Evolutionary conservation across 2,113 vertebrate genomes (phyloP).

Genomic region (Ammodytes dubius): DNA sequence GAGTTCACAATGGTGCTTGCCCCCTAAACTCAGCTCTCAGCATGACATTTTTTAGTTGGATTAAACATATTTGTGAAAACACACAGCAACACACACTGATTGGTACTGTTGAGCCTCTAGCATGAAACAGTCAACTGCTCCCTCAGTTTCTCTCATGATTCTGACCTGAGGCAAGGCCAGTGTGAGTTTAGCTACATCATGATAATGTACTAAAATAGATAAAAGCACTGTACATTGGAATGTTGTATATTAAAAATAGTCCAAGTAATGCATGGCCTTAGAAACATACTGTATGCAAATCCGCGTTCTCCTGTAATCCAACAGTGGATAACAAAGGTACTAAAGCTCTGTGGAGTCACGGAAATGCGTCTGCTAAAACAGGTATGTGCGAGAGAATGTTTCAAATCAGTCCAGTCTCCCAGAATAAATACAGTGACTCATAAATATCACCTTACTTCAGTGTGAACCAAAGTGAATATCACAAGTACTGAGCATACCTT

Average conservation of each 20-base stretch:
- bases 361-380: slow-evolving; percentile 57
- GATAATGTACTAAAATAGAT: slow-evolving; percentile 38
- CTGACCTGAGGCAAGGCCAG: slow-evolving; percentile 69
- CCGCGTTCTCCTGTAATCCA: slow-evolving; percentile 65
- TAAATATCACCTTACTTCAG: slow-evolving; percentile 73
- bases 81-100: slow-evolving; percentile 30
- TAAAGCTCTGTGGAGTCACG: slow-evolving; percentile 50
- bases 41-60: slow-evolving; percentile 25
- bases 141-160: slow-evolving; percentile 61
- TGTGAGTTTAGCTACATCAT: slow-evolving; percentile 69
- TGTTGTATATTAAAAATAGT: slow-evolving; percentile 28
- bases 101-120: slow-evolving; percentile 36
- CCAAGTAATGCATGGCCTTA: slow-evolving; percentile 43
- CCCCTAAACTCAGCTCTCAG: slow-evolving; percentile 59
- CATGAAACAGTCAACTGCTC: slow-evolving; percentile 61
- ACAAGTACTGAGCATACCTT: slow-evolving; percentile 59
- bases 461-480: slow-evolving; percentile 73
- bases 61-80: slow-evolving; percentile 54
- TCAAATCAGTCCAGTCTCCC: slow-evolving; percentile 71
- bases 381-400: slow-evolving; percentile 64
- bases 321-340: slow-evolving; percentile 71
- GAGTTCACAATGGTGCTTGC: slow-evolving; percentile 43
- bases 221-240: slow-evolving; percentile 1
- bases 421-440: slow-evolving; percentile 78
- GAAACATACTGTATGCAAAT: slow-evolving; percentile 63